phyloP scores from a whole-genome alignment of 2,113 vertebrate species.

The Coptodon rendalli region DNA sequence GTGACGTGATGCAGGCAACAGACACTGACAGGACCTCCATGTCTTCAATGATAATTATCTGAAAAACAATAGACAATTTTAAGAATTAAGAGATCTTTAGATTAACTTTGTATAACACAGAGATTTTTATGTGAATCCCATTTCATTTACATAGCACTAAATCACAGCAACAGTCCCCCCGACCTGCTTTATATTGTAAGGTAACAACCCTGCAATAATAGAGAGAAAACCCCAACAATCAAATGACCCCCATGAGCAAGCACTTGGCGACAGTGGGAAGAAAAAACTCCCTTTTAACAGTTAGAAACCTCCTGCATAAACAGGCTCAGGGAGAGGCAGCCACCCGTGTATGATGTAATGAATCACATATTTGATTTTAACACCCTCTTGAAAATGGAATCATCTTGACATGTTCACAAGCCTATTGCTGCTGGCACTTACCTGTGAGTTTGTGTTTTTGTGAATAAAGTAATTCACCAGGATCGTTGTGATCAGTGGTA shows the following conservation, averaged over 20 bases:
- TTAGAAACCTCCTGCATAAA: no score
- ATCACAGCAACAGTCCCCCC: background rate
- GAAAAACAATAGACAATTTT: background rate
- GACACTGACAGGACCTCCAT: constrained; percentile 67
- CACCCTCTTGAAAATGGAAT: background rate
- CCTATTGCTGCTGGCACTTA: constrained; percentile 12
- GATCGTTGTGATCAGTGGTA: constrained; percentile 62
- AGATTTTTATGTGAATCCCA: background rate
- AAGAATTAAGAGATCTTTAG: background rate
- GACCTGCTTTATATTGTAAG: background rate
- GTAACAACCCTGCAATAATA: background rate
- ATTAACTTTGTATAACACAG: background rate
- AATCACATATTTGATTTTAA: background rate
- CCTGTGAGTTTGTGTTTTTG: constrained; percentile 22
- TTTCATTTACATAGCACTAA: background rate
- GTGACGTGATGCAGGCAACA: constrained; percentile 68
- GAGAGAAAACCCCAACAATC: background rate
- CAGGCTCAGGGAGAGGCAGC: no score
- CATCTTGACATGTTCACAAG: background rate
- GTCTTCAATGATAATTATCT: constrained; percentile 36
- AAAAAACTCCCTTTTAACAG: no score
- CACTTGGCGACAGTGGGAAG: no score
- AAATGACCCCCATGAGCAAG: no score
- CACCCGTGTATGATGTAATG: background rate
- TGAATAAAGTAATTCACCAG: constrained; percentile 45